A percentile compares a stretch with the other conserved stretches of the same genome.
These are phyloP conservation scores for Schizotus pectinicornis DNA, from an alignment of 2,888 invertebrate genomes.

Conservation along the genomic window DNA sequence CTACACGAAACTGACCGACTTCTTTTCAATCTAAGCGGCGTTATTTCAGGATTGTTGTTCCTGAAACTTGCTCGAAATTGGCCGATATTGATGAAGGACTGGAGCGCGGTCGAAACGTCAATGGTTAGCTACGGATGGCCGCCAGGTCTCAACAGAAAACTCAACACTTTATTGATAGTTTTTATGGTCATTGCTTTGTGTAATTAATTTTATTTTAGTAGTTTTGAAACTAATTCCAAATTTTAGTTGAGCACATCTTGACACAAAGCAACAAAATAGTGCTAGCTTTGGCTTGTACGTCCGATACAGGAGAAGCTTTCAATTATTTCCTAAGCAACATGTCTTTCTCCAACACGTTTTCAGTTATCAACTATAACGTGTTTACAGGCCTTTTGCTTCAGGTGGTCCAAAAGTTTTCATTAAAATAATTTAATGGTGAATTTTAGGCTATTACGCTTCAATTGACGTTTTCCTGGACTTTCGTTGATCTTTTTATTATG, in stretches of 20 bases:
- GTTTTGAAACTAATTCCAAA: neutral
- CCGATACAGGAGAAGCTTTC: slow-evolving; percentile 22
- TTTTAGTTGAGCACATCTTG: slow-evolving; percentile 32
- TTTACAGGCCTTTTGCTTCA: slow-evolving; percentile 32
- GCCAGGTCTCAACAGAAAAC: slow-evolving; percentile 10
- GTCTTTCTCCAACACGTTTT: slow-evolving; percentile 32
- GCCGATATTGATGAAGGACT: slow-evolving; percentile 32
- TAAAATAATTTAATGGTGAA: neutral
- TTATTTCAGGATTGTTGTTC: slow-evolving; percentile 21
- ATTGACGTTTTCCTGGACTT: slow-evolving; percentile 72
- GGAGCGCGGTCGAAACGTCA: slow-evolving; percentile 20
- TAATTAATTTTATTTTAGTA: neutral
- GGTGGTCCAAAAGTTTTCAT: slow-evolving; percentile 16
- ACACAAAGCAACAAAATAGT: slow-evolving; percentile 30
- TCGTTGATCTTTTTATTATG: slow-evolving; percentile 73
- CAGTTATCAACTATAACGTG: slow-evolving; percentile 28
- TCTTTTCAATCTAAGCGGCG: slow-evolving; percentile 20
- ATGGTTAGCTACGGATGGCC: slow-evolving; percentile 28
- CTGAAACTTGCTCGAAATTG: slow-evolving; percentile 28
- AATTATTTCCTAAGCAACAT: slow-evolving; percentile 34
- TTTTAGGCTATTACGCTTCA: slow-evolving; percentile 60
- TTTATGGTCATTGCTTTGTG: slow-evolving; percentile 14
- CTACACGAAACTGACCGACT: slow-evolving; percentile 22
- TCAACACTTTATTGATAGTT: slow-evolving; percentile 6
- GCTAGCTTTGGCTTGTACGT: slow-evolving; percentile 27